Conservation (phyloP, 2,113 vertebrate species). For the Phaetusa simplex region DNA sequence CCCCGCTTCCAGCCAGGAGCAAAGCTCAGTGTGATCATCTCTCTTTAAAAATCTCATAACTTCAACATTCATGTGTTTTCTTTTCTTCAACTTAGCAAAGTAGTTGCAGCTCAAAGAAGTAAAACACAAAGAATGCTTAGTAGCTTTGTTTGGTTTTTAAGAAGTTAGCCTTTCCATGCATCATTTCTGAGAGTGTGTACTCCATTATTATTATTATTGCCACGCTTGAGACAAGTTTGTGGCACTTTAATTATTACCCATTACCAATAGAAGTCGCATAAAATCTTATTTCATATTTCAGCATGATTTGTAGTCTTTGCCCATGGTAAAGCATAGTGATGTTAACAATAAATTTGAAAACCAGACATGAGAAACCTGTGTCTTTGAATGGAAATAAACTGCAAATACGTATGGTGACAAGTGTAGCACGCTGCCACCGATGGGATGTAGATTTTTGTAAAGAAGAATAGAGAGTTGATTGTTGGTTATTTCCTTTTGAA, state of each 20-base stretch:
- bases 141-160: background rate
- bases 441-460: background rate
- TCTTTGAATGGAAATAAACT: background rate
- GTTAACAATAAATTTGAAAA: background rate
- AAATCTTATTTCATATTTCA: background rate
- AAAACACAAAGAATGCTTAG: background rate
- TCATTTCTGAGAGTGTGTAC: background rate
- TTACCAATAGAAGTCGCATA: background rate
- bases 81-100: background rate
- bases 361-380: background rate
- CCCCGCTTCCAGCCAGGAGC: background rate
- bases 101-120: background rate
- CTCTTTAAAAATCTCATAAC: background rate
- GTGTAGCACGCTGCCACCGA: background rate
- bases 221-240: constrained; percentile 13
- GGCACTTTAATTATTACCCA: constrained; percentile 38
- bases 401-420: background rate
- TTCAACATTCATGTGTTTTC: background rate
- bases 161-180: background rate
- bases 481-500: background rate
- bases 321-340: background rate
- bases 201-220: background rate
- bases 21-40: background rate
- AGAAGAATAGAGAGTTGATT: background rate
- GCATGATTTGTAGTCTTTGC: background rate